phyloP scores from a whole-genome alignment of 2,888 invertebrate species.

The Epirrhoe alternata region DNA sequence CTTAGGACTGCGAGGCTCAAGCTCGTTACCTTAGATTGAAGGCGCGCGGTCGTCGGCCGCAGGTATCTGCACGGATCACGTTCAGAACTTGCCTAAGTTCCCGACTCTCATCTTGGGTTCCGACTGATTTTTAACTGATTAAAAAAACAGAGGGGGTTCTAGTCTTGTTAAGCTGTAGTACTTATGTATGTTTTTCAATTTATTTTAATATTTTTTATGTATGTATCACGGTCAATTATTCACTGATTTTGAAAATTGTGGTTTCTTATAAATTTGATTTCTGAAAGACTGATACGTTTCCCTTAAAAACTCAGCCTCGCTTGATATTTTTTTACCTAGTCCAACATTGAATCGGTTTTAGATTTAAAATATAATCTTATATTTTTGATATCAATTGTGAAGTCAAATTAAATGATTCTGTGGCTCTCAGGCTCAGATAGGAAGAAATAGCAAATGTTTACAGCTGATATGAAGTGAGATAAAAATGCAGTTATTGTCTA shows the following conservation, averaged over 20 bases:
- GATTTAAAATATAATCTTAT: no score
- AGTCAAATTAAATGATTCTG: neutral
- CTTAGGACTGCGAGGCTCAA: conserved; percentile 66
- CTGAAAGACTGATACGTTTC: no score
- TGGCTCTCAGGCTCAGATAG: neutral
- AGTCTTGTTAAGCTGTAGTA: no score
- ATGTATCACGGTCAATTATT: no score
- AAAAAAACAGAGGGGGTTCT: no score
- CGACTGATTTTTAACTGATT: neutral
- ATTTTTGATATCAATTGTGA: neutral
- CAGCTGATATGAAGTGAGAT: neutral
- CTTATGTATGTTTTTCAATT: no score
- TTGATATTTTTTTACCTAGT: no score
- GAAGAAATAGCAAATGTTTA: neutral
- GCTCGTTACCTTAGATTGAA: conserved; percentile 80
- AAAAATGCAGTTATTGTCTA: neutral
- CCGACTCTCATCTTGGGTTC: conserved; percentile 18
- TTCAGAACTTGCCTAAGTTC: conserved; percentile 37
- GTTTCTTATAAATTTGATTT: no score
- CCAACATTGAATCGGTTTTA: no score
- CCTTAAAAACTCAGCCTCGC: no score
- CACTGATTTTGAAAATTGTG: no score
- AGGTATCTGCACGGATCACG: conserved; percentile 61
- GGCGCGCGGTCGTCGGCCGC: conserved; percentile 75
- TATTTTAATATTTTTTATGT: no score